These are phyloP conservation scores for Silurus aristotelis DNA, from an alignment of 2,797 vertebrate species.

Conservation along the genomic window DNA sequence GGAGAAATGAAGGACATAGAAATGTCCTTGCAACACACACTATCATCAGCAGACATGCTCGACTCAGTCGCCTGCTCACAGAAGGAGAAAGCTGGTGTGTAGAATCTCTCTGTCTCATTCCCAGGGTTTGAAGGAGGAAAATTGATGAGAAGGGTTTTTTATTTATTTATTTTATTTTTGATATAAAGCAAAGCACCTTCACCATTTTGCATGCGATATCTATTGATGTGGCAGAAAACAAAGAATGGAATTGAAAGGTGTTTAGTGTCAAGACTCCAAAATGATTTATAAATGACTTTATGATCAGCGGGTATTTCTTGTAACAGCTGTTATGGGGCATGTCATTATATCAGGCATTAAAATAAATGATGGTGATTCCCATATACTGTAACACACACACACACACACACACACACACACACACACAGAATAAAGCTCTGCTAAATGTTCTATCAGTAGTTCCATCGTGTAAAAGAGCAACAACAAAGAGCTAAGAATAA, in stretches of 20 bases:
- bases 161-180: too few species aligned
- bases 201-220: background rate
- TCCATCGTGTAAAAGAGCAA: background rate
- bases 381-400: background rate
- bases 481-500: background rate
- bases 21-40: background rate
- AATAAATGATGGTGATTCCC: background rate
- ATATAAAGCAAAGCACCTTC: background rate
- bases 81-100: background rate
- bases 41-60: background rate
- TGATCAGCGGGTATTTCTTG: background rate
- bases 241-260: too few species aligned
- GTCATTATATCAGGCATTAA: background rate
- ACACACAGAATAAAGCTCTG: slow-evolving; percentile 41
- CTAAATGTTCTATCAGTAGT: slow-evolving; percentile 39
- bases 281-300: background rate
- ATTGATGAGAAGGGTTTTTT: background rate
- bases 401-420: background rate
- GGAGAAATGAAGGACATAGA: background rate
- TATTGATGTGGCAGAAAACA: background rate
- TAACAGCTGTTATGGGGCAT: background rate
- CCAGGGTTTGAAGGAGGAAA: background rate
- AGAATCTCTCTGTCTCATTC: background rate
- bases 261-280: background rate
- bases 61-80: too few species aligned